phyloP scores from a whole-genome alignment of 2,113 vertebrate genomes.

The Silurus asotus region DNA sequence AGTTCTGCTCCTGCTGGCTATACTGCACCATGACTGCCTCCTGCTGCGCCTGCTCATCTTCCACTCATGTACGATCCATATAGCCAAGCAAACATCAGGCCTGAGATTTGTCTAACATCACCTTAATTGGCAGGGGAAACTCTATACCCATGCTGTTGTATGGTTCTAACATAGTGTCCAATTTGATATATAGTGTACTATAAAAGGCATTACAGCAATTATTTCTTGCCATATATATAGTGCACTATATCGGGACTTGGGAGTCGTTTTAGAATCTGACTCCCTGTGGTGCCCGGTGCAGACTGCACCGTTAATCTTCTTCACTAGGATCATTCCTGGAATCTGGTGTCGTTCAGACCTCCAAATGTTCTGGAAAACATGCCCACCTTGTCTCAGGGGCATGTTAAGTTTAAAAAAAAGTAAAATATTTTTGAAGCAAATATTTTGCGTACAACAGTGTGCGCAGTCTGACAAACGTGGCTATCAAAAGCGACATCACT shows the following conservation, averaged over 20 bases:
- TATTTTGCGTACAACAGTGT: neutral
- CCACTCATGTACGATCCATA: constrained; percentile 73
- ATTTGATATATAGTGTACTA: neutral
- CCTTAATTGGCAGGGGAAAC: neutral
- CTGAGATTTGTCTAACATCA: neutral
- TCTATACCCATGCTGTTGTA: neutral
- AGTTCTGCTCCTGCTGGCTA: constrained; percentile 82
- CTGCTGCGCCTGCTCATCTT: constrained; percentile 82
- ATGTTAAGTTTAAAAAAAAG: no score
- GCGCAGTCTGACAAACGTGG: neutral
- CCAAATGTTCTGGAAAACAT: neutral
- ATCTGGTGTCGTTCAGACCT: neutral
- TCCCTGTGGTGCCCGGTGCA: neutral
- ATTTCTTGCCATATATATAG: neutral
- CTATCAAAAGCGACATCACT: neutral
- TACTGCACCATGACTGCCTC: constrained; percentile 82
- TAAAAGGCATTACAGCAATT: constrained; percentile 6
- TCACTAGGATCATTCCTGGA: neutral
- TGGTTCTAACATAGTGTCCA: neutral
- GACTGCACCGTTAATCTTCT: neutral
- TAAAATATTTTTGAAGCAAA: neutral
- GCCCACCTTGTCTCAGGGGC: neutral
- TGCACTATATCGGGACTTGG: neutral
- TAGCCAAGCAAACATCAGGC: neutral
- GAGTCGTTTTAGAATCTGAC: constrained; percentile 13